Percentiles rank a stretch among this genome's conserved stretches.
Conservation (phyloP, 30 jellyfish, hydroid and myxozoan species). For the Cassiopea andromeda region DNA sequence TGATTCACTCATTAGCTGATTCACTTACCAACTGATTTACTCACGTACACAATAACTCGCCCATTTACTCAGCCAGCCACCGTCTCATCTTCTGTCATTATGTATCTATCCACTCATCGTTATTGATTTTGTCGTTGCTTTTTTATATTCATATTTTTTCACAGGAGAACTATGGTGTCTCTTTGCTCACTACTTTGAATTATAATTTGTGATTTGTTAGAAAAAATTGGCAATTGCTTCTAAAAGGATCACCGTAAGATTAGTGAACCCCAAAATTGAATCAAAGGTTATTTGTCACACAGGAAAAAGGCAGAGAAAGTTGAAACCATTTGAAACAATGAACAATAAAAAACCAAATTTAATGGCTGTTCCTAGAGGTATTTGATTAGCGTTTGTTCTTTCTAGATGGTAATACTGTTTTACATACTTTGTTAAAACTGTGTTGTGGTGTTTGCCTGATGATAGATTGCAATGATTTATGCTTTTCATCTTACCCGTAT, state of each 20-base stretch:
- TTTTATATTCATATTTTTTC: too few relatives aligned
- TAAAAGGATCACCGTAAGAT: background rate
- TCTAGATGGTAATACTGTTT: background rate
- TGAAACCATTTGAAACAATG: constrained; percentile 28
- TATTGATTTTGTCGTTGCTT: background rate
- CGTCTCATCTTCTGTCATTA: background rate
- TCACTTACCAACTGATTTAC: background rate
- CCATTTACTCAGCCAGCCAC: background rate
- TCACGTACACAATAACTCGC: background rate
- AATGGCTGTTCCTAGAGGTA: constrained; percentile 67
- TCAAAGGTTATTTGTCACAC: background rate
- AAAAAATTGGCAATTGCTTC: background rate
- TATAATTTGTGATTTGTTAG: too few relatives aligned
- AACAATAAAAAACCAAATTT: constrained; percentile 37
- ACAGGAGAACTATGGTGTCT: too few relatives aligned
- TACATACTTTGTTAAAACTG: too few relatives aligned
- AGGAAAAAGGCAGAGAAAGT: constrained; percentile 26
- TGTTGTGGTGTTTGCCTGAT: too few relatives aligned
- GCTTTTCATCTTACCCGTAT: too few relatives aligned
- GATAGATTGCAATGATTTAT: too few relatives aligned
- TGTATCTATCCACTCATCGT: background rate
- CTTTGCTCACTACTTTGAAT: too few relatives aligned
- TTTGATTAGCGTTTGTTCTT: background rate
- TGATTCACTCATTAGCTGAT: background rate
- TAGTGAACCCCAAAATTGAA: background rate